These are phyloP conservation scores for Mythimna pallens DNA, from an alignment of 2,888 invertebrate genomes.

Conservation along the genomic window DNA sequence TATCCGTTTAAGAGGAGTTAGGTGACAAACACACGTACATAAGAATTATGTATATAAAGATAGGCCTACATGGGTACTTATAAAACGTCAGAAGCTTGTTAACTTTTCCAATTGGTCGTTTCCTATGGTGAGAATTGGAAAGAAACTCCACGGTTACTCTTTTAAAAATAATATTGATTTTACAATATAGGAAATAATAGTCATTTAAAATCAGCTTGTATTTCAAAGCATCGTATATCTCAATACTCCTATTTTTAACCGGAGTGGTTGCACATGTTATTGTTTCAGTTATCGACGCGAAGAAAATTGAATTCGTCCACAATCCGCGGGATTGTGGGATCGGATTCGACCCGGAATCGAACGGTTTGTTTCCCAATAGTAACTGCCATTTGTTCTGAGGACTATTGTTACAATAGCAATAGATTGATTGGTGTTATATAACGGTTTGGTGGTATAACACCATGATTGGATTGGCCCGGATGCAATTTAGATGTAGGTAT, in stretches of 20 bases:
- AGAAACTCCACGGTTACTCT: too few species aligned
- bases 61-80: too few species aligned
- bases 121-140: too few species aligned
- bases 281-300: conserved; percentile 84
- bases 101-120: too few species aligned
- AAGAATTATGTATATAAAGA: too few species aligned
- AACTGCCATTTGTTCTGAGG: conserved; percentile 68
- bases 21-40: too few species aligned
- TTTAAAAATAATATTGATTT: too few species aligned
- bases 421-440: conserved; percentile 59
- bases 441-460: conserved; percentile 53
- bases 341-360: conserved; percentile 78
- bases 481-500: conserved; percentile 24
- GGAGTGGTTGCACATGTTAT: conserved; percentile 67
- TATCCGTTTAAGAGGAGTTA: too few species aligned
- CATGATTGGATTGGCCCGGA: conserved; percentile 45
- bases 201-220: background rate
- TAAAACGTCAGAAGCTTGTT: too few species aligned
- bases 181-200: background rate
- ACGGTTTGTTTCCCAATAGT: conserved; percentile 82
- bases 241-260: conserved; percentile 49
- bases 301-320: conserved; percentile 89
- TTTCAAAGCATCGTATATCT: conserved; percentile 37
- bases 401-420: conserved; percentile 67
- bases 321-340: conserved; percentile 83